A percentile compares a stretch with the other conserved stretches of the same genome.
Evolutionary conservation across 2,113 vertebrate species (phyloP).

Genomic region (Kryptolebias marmoratus): DNA sequence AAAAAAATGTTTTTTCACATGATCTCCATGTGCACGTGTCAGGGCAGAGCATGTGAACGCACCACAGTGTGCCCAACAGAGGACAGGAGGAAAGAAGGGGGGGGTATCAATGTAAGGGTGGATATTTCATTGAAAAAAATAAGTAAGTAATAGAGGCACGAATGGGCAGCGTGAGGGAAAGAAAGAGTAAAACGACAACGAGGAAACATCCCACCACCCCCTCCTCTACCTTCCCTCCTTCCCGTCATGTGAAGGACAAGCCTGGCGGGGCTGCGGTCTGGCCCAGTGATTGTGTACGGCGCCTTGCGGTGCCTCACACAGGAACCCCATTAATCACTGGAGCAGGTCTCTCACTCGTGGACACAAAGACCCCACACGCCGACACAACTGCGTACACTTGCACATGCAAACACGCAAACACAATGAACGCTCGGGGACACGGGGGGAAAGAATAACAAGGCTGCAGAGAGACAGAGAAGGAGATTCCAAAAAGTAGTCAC

Average conservation of each 20-base stretch:
- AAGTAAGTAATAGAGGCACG: slow-evolving; percentile 44
- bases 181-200: slow-evolving; percentile 60
- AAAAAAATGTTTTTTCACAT: slow-evolving; percentile 23
- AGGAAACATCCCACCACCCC: slow-evolving; percentile 24
- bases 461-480: slow-evolving; percentile 2
- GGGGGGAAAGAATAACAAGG: slow-evolving; percentile 4
- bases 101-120: slow-evolving; percentile 51
- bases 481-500: slow-evolving; percentile 52
- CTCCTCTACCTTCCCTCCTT: slow-evolving; percentile 51
- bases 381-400: slow-evolving; percentile 50
- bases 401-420: slow-evolving; percentile 62
- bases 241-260: slow-evolving; percentile 80
- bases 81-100: slow-evolving; percentile 42
- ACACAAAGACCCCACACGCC: slow-evolving; percentile 79
- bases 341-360: slow-evolving; percentile 77
- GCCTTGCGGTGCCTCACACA: slow-evolving; percentile 77
- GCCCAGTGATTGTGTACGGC: slow-evolving; percentile 78
- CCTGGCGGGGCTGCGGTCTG: slow-evolving; percentile 76
- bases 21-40: slow-evolving; percentile 21
- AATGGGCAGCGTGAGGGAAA: slow-evolving; percentile 63
- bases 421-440: slow-evolving; percentile 25
- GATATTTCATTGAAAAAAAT: slow-evolving; percentile 41
- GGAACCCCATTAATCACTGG: slow-evolving; percentile 83
- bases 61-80: slow-evolving; percentile 41
- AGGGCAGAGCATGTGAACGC: not conserved